Base-by-base conservation (phyloP, 2,797 vertebrate genomes). In the Neoniphon sammara region DNA sequence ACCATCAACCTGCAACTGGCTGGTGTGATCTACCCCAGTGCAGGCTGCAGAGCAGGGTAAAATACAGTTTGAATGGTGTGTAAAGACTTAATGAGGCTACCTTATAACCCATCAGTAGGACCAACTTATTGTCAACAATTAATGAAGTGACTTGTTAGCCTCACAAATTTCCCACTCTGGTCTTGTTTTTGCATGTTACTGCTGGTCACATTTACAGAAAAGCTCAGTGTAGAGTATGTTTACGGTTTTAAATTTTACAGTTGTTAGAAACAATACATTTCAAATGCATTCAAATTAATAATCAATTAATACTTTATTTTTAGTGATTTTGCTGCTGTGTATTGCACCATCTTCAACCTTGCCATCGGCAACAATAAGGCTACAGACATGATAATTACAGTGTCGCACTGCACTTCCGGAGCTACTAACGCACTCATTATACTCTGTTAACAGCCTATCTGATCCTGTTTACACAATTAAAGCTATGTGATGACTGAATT, bases 381-480 rank as follows among this genome's bases (percentile, higher is more conserved):
- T 10, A 4, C 20, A 46, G 61, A 73, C 44, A 46, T 17, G 4
- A 42, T 1, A 4, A 42, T 30, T 57, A 74, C 25, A 65, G 50
- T 2, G 23, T 31, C 17, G 8, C 30, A 31, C 15, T 44, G 66
- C 82, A 75, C 69, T 30, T 85, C 83, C 81, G 84, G 61, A 50
- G 58, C 69, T 74, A 58, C 81, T 82, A 82, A 85, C 84, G 77
- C 60, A 73, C 62, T 80, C 62, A 64, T 27, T 27, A 27, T 4
- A 27, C 25, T 27, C 25, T 27, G 25, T 27, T 84, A 87, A 82
- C 72, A 75, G 71, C 66, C 72, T 55, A 83, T 68, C 81, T 83
- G 72, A 86, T 70, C 77, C 77, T 53, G 52, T 80, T 83, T 6
- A 15, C 31, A 57, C 84, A 84, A 89, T 88, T 73, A 82, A 31